Conservation (phyloP, 2,797 vertebrate species). For the Sus cebifrons region DNA sequence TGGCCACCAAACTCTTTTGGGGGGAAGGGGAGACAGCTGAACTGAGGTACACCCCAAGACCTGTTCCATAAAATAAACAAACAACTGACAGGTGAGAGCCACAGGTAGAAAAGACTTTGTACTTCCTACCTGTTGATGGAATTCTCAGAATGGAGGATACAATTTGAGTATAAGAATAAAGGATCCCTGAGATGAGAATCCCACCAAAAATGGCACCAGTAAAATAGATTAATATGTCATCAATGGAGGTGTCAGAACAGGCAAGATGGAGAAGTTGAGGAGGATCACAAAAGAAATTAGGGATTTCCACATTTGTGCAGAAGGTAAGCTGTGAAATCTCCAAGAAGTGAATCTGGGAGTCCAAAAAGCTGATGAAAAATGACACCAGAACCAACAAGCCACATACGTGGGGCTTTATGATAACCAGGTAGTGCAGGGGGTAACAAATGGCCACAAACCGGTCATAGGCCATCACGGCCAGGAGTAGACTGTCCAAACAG, state of each 20-base stretch:
- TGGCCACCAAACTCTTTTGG: not conserved
- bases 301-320: not conserved
- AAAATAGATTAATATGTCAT: not conserved
- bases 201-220: not conserved
- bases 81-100: constrained; percentile 76
- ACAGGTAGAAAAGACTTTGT: constrained; percentile 80
- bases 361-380: not conserved
- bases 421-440: not conserved
- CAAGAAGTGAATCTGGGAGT: not conserved
- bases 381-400: not conserved
- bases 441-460: not conserved
- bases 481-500: not conserved
- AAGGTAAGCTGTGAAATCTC: not conserved
- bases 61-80: constrained; percentile 63
- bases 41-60: constrained; percentile 37
- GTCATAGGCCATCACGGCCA: constrained; percentile 11
- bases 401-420: not conserved
- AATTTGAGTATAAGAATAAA: constrained; percentile 77
- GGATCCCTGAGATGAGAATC: constrained; percentile 54
- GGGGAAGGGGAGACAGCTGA: not conserved
- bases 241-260: not conserved
- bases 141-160: constrained; percentile 70
- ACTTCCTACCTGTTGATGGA: constrained; percentile 13
- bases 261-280: constrained; percentile 24
- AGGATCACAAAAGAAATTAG: constrained; percentile 59